Conservation (phyloP, 1,140 invertebrate genomes). For the Leptonema lineaticorne region DNA sequence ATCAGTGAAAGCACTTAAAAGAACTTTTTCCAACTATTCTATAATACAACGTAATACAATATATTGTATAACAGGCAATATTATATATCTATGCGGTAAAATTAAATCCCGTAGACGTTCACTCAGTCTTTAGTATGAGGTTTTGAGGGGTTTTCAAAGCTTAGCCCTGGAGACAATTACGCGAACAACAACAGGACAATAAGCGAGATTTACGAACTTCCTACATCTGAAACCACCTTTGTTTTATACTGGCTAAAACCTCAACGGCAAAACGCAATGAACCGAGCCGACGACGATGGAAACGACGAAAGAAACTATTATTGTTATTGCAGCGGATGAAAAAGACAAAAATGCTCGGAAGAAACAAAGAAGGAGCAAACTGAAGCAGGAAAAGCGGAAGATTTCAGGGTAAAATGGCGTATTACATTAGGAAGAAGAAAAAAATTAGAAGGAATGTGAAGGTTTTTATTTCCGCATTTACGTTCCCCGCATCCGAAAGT, state of each 20-base stretch:
- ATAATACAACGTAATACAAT: no score
- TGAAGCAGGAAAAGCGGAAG: neutral
- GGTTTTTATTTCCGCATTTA: no score
- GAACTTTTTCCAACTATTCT: no score
- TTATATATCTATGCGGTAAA: no score
- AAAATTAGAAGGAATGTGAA: no score
- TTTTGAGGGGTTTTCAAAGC: neutral
- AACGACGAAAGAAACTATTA: conserved; percentile 20
- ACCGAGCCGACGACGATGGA: no score
- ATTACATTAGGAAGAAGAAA: no score
- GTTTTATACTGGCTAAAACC: conserved; percentile 2
- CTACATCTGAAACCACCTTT: conserved; percentile 26
- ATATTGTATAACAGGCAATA: no score
- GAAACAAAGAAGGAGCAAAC: neutral
- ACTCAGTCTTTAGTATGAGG: neutral
- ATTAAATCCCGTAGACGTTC: no score
- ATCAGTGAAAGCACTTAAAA: no score
- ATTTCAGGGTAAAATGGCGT: neutral
- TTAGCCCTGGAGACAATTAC: conserved; percentile 22
- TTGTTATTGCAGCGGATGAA: conserved; percentile 12
- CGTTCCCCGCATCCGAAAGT: no score
- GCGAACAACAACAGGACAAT: conserved; percentile 26
- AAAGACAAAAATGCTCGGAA: neutral
- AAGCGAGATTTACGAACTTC: conserved; percentile 30
- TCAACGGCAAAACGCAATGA: conserved; percentile 17